phyloP scores from a whole-genome alignment of 2,888 invertebrate species.

The Polydrusus pterygomalis region DNA sequence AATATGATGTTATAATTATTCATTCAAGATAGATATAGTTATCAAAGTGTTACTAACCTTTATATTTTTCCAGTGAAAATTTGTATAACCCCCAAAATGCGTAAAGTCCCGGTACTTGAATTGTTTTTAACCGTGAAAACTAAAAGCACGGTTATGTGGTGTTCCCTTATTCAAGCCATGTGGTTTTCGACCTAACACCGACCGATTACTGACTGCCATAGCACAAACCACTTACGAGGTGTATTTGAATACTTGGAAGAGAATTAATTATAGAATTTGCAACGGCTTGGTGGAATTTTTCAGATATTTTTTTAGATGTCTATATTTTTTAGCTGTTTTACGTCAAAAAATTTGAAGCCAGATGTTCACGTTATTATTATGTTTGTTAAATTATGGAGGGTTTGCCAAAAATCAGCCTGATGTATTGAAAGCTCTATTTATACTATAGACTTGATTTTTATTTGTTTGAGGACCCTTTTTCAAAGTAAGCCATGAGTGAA shows the following conservation, averaged over 20 bases:
- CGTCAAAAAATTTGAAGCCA: not conserved
- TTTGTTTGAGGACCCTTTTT: too few species aligned
- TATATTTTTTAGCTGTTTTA: constrained; percentile 10
- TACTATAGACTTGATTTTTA: too few species aligned
- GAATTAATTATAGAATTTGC: constrained; percentile 14
- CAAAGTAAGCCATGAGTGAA: too few species aligned
- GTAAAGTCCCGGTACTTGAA: too few species aligned
- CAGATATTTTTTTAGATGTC: not conserved
- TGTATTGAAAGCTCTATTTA: too few species aligned
- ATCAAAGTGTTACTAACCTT: constrained; percentile 16
- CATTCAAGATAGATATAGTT: not conserved
- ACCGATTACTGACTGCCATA: constrained; percentile 6
- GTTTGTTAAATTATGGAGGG: not conserved
- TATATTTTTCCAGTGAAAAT: not conserved
- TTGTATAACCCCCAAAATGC: too few species aligned
- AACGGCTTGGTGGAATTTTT: not conserved
- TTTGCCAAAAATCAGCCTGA: too few species aligned
- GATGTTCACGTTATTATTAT: too few species aligned
- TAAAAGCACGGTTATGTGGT: constrained; percentile 1
- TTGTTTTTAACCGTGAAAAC: not conserved
- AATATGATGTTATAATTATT: not conserved
- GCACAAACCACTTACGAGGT: constrained; percentile 12
- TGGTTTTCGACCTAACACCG: constrained; percentile 7
- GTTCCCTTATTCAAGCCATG: constrained; percentile 30
- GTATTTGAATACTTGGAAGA: constrained; percentile 10